These are phyloP conservation scores for Ochropacha duplaris DNA, from an alignment of 2,888 invertebrate species.

Conservation along the genomic window DNA sequence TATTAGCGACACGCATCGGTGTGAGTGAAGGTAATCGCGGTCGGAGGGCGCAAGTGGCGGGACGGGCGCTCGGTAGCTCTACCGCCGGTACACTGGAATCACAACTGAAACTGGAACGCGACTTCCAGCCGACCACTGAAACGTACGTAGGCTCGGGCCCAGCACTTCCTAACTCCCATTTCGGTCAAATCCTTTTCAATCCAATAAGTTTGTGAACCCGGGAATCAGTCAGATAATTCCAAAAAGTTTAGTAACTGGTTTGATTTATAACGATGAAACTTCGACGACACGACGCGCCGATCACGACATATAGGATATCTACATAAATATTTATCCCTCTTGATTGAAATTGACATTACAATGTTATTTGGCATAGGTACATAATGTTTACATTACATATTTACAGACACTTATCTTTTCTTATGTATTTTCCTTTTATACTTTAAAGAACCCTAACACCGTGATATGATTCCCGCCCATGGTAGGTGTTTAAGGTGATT, in stretches of 20 bases:
- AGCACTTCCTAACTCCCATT: conserved; percentile 29
- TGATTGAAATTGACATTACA: too few relatives aligned
- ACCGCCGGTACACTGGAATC: conserved; percentile 56
- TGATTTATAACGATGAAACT: too few relatives aligned
- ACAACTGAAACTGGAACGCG: conserved; percentile 25
- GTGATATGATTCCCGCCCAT: too few relatives aligned
- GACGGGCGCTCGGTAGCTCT: conserved; percentile 47
- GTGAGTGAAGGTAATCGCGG: background rate
- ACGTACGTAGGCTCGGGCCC: conserved; percentile 33
- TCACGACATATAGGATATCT: too few relatives aligned
- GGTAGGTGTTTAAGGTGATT: too few relatives aligned
- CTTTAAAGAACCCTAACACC: too few relatives aligned
- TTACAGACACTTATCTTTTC: too few relatives aligned
- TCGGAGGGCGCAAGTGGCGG: conserved; percentile 4
- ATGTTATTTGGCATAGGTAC: too few relatives aligned
- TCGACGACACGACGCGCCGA: too few relatives aligned
- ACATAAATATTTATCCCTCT: too few relatives aligned
- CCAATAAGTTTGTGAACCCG: background rate
- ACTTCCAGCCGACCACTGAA: conserved; percentile 38
- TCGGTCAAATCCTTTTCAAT: conserved; percentile 13
- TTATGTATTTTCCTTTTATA: too few relatives aligned
- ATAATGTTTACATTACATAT: too few relatives aligned
- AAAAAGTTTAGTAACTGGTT: background rate
- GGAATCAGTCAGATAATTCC: background rate
- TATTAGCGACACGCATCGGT: background rate